These are phyloP conservation scores for Chauna torquata DNA, from an alignment of 2,113 vertebrate species.

Conservation along the genomic window DNA sequence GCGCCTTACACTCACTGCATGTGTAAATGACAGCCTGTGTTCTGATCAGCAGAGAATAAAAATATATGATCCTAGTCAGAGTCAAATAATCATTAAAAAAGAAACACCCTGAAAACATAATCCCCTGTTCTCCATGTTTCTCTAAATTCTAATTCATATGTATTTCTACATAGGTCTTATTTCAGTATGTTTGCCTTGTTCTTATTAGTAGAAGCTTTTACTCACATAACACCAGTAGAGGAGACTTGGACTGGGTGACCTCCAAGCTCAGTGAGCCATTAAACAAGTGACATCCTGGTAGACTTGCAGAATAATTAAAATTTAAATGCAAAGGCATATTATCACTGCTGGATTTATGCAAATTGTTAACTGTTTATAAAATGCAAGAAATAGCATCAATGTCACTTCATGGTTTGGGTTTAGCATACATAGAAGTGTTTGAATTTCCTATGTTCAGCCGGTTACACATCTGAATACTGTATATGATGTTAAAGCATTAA, in stretches of 20 bases:
- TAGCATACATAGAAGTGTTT: neutral
- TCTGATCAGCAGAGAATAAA: neutral
- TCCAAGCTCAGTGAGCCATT: conserved; percentile 56
- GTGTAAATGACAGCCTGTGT: neutral
- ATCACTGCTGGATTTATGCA: conserved; percentile 40
- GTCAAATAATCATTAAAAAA: conserved; percentile 5
- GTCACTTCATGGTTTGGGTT: neutral
- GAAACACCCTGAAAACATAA: neutral
- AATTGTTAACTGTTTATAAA: conserved; percentile 51
- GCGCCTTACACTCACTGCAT: neutral
- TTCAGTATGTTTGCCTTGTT: conserved; percentile 10
- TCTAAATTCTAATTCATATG: neutral
- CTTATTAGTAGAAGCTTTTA: neutral
- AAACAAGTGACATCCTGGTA: conserved; percentile 50
- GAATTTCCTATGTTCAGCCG: neutral
- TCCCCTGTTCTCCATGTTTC: neutral
- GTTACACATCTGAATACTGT: neutral
- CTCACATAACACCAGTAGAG: neutral
- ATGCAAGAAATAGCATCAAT: neutral
- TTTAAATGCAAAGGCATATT: conserved; percentile 50
- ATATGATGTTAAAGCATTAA: conserved; percentile 2
- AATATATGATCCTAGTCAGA: neutral
- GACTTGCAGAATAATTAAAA: conserved; percentile 63
- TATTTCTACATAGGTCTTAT: neutral
- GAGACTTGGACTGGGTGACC: conserved; percentile 40